A percentile compares a stretch with the other conserved stretches of the same genome.
Evolutionary conservation across 2,113 vertebrate genomes (phyloP).

Genomic region (Macheiramphus alcinus): DNA sequence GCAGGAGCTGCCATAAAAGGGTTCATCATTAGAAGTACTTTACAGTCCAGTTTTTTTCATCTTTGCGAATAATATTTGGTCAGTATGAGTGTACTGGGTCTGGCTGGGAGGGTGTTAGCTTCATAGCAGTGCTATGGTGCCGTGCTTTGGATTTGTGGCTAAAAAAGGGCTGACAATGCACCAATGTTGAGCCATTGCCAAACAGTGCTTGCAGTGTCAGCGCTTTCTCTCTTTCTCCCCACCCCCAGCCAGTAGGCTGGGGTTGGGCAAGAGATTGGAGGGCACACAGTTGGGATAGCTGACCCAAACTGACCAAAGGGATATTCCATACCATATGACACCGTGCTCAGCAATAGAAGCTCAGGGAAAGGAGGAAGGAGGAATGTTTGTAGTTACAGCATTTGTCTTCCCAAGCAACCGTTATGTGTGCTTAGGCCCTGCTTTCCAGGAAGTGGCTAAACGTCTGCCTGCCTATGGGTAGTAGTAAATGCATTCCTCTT

Average conservation of each 20-base stretch:
- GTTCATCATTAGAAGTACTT: not conserved
- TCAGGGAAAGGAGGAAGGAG: not conserved
- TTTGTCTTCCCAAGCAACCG: not conserved
- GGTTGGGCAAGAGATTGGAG: not conserved
- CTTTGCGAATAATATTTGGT: not conserved
- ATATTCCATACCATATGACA: not conserved
- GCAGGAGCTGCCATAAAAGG: not conserved
- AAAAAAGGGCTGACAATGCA: not conserved
- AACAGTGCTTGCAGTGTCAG: not conserved
- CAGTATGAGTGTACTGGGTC: not conserved
- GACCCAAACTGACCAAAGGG: not conserved
- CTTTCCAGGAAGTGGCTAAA: not conserved
- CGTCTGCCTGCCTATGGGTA: not conserved
- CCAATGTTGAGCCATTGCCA: not conserved
- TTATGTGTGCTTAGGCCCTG: not conserved
- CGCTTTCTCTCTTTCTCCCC: accelerated
- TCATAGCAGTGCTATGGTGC: not conserved
- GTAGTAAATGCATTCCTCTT: not conserved
- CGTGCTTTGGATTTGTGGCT: not conserved
- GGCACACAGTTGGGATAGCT: not conserved
- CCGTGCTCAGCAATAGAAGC: not conserved
- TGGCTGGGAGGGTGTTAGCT: not conserved
- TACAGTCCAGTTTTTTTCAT: not conserved
- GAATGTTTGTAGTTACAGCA: not conserved
- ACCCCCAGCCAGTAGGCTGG: accelerated